Base-by-base conservation (phyloP, 2,797 vertebrate genomes). In the Chaenodraco wilsoni region DNA sequence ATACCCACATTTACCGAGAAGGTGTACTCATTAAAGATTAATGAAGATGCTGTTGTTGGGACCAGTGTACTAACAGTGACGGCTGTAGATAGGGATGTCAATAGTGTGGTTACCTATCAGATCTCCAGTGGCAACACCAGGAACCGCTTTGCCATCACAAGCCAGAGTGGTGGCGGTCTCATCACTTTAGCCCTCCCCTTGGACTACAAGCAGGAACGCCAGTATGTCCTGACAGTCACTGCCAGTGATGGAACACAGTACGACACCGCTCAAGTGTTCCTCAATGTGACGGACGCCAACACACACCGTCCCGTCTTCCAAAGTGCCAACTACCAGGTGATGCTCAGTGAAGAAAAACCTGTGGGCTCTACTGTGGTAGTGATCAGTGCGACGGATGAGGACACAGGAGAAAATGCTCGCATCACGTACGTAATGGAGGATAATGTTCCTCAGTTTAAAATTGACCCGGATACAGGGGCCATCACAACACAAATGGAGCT, bases 161-260 rank as follows among this genome's bases (percentile, higher is more conserved):
- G 98, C 84, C 98, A 99, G 90, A 99, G 97, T 0, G 98, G 96
- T 0, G 98, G 97, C 0, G 98, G 98, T 0, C 95, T 99, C 44
- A 94, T 99, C 89, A 99, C 97, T 0, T 87, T 99, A 66, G 97
- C 98, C 0, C 94, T 98, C 82, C 97, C 97, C 0, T 88, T 99
- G 84, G 98, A 99, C 94, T 99, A 99, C 90, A 99, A 99, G 70
- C 97, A 99, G 89, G 98, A 99, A 54, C 95, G 98, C 8, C 97
- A 99, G 84, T 99, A 97, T 0, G 96, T 98, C 61, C 93, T 99
- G 67, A 96, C 97, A 0, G 93, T 99, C 69, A 98, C 96, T 0
- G 98, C 98, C 0, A 99, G 97, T 0, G 98, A 99, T 0, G 98
- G 98, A 48, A 98, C 96, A 0, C 97, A 94, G n/a, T 95, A 95